Evolutionary conservation across 2,797 vertebrate species (phyloP).

Genomic region (Myiotriccus ornatus): DNA sequence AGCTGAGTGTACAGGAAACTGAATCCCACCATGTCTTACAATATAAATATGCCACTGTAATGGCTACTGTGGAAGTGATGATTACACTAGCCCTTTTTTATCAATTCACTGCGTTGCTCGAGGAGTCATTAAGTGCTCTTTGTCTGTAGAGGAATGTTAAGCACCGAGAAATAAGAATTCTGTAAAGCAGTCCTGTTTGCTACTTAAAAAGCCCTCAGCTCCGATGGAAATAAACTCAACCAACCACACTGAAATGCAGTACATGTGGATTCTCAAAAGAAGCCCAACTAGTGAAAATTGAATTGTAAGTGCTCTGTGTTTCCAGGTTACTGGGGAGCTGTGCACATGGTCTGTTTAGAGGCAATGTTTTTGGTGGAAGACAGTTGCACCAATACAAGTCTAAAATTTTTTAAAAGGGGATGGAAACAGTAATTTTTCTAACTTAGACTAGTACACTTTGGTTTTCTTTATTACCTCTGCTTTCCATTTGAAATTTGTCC

Average conservation of each 20-base stretch:
- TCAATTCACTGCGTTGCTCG: not conserved
- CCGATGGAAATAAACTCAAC: slow-evolving; percentile 10
- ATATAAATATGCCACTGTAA: not conserved
- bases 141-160: not conserved
- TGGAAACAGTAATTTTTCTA: slow-evolving; percentile 21
- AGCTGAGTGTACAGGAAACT: not conserved
- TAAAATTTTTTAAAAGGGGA: not conserved
- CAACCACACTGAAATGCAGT: not conserved
- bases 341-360: not conserved
- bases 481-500: slow-evolving; percentile 43
- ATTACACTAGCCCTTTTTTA: not conserved
- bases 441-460: not conserved
- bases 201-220: not conserved
- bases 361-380: not conserved
- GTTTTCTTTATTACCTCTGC: slow-evolving; percentile 16
- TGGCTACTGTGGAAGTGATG: not conserved
- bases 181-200: not conserved
- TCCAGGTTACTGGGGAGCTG: not conserved
- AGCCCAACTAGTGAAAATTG: not conserved
- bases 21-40: not conserved
- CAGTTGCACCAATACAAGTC: not conserved
- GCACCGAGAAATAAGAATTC: not conserved
- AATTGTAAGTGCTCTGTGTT: not conserved
- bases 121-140: not conserved
- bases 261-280: not conserved